Percentiles rank a stretch among this genome's conserved stretches.
Evolutionary conservation across 37 sponge, comb jelly and placozoan genomes (phyloP).

Genomic region (Chondrilla cf. caribensis): DNA sequence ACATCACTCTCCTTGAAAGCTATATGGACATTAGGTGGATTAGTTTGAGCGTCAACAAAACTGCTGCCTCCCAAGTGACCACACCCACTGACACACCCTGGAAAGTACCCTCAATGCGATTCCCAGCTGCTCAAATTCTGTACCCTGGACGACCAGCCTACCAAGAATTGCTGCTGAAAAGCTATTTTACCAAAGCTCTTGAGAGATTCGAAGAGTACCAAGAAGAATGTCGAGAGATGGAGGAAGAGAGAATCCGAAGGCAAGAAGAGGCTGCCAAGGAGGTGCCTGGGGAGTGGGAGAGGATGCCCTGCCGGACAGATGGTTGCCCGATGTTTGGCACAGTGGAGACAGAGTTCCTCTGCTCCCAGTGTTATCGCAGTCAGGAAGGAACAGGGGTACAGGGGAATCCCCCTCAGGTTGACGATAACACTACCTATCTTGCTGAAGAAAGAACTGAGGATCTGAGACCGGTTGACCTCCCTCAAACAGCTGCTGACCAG

Average conservation of each 20-base stretch:
- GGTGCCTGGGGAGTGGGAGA: constrained; percentile 10
- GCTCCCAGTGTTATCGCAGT: constrained; percentile 59
- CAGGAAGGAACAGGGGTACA: neutral
- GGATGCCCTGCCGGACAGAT: constrained; percentile 45
- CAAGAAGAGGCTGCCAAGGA: constrained; percentile 29
- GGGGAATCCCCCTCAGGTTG: neutral
- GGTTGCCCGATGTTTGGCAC: constrained; percentile 66
- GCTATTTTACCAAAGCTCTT: constrained; percentile 42
- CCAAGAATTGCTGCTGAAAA: constrained; percentile 62
- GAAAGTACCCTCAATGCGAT: constrained; percentile 59
- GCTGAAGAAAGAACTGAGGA: neutral
- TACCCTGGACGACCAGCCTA: constrained; percentile 56
- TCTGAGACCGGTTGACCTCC: neutral
- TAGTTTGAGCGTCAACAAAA: neutral
- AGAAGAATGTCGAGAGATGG: neutral
- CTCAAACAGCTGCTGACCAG: neutral
- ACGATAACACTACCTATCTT: neutral
- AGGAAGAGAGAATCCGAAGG: constrained; percentile 36
- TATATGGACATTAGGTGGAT: constrained; percentile 71
- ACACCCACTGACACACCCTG: neutral
- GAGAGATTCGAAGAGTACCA: constrained; percentile 43
- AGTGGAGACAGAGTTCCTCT: constrained; percentile 44
- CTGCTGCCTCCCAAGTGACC: neutral
- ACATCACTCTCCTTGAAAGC: constrained; percentile 49
- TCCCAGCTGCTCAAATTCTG: constrained; percentile 59